A percentile compares a stretch with the other conserved stretches of the same genome.
Conservation (phyloP, 1,140 invertebrate species). For the Diplogasteroides magnus region DNA sequence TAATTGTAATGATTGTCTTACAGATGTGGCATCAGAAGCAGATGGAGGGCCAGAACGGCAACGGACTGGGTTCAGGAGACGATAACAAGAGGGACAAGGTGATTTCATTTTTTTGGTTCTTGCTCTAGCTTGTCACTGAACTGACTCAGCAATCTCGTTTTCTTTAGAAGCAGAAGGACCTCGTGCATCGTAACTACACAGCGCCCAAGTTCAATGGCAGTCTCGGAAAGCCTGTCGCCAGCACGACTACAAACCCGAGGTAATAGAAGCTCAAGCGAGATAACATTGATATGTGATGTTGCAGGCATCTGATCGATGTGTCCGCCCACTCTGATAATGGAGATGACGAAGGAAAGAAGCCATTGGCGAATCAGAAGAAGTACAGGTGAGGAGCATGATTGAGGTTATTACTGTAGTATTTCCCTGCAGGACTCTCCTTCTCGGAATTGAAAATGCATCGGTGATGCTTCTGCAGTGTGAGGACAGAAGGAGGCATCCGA, state of each 20-base stretch:
- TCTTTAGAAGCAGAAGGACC: constrained; percentile 34
- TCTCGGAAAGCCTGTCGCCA: constrained; percentile 41
- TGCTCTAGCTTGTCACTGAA: too few species aligned
- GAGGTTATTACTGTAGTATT: too few species aligned
- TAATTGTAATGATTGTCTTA: not conserved
- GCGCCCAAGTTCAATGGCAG: constrained; percentile 40
- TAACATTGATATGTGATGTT: not conserved
- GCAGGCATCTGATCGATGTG: not conserved
- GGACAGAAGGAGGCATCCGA: not conserved
- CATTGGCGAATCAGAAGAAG: not conserved
- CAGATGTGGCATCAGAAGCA: constrained; percentile 22
- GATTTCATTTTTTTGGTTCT: constrained; percentile 48
- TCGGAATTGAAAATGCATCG: not conserved
- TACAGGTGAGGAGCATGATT: too few species aligned
- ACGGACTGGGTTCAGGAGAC: too few species aligned
- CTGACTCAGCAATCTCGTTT: constrained; percentile 40
- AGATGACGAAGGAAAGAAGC: not conserved
- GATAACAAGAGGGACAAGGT: too few species aligned
- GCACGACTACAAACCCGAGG: constrained; percentile 35
- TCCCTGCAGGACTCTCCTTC: not conserved
- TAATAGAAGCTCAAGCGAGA: constrained; percentile 13
- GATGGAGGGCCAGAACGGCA: too few species aligned
- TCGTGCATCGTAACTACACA: constrained; percentile 27
- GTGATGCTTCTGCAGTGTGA: not conserved
- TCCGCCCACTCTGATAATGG: not conserved